These are phyloP conservation scores for Hemicentrotus pulcherrimus DNA, from an alignment of 35 echinoderm and acorn worm genomes.

Conservation along the genomic window DNA sequence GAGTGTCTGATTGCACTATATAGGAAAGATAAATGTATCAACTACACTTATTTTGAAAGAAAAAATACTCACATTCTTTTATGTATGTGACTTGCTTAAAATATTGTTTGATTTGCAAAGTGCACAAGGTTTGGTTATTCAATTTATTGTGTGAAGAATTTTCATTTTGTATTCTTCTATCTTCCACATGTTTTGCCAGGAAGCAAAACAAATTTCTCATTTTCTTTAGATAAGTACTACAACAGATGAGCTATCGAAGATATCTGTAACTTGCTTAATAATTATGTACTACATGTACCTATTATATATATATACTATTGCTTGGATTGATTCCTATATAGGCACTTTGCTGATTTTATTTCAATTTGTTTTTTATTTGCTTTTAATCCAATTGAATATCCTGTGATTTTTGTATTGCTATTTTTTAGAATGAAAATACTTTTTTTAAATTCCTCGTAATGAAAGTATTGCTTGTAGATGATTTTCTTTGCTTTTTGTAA, in stretches of 20 bases:
- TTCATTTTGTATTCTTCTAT: not conserved
- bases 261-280: no score
- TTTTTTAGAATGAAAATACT: not conserved
- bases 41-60: no score
- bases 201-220: not conserved
- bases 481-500: not conserved
- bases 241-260: no score
- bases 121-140: no score
- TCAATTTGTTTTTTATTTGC: not conserved
- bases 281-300: not conserved
- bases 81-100: no score
- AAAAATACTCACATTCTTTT: no score
- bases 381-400: not conserved
- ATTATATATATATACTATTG: no score
- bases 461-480: not conserved
- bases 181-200: not conserved
- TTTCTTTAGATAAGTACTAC: no score
- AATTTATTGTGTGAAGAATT: no score
- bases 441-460: not conserved
- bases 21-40: no score
- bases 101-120: no score
- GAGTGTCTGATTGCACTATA: no score
- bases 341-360: not conserved
- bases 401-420: not conserved
- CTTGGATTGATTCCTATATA: not conserved